These are phyloP conservation scores for Sternotherus odoratus DNA, from an alignment of 2,797 vertebrate genomes.

Conservation along the genomic window DNA sequence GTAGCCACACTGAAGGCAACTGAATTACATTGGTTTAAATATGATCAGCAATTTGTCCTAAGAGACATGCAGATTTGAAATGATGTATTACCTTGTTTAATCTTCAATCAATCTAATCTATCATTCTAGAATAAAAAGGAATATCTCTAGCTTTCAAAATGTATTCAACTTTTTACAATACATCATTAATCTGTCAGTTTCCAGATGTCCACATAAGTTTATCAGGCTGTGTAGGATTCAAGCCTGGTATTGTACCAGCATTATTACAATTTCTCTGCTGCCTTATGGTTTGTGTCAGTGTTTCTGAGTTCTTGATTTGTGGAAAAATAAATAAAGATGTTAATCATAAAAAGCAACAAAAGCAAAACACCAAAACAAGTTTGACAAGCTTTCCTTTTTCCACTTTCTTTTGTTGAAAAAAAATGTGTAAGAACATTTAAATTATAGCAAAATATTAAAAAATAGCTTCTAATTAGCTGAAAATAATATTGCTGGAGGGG, in stretches of 20 bases:
- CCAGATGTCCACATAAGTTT: conserved; percentile 24
- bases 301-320: conserved; percentile 21
- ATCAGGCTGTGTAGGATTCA: not conserved
- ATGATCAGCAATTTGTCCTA: not conserved
- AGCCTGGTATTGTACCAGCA: not conserved
- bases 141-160: conserved; percentile 8
- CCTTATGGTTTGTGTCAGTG: not conserved
- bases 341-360: conserved; percentile 63
- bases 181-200: not conserved
- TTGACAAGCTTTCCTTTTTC: conserved; percentile 57
- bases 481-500: conserved; percentile 59
- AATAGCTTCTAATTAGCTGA: conserved; percentile 64
- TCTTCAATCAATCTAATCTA: not conserved
- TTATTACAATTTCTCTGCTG: conserved; percentile 19
- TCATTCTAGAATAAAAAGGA: conserved; percentile 29
- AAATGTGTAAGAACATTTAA: conserved; percentile 50
- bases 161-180: not conserved
- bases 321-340: conserved; percentile 25
- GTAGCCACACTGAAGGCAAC: not conserved
- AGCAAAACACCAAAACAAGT: conserved; percentile 53
- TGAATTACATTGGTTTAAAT: not conserved
- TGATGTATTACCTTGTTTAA: not conserved
- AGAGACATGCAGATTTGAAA: not conserved
- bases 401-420: conserved; percentile 60
- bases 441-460: conserved; percentile 46